Evolutionary conservation across 2,797 vertebrate species (phyloP).

Genomic region (Emydoidea blandingii): DNA sequence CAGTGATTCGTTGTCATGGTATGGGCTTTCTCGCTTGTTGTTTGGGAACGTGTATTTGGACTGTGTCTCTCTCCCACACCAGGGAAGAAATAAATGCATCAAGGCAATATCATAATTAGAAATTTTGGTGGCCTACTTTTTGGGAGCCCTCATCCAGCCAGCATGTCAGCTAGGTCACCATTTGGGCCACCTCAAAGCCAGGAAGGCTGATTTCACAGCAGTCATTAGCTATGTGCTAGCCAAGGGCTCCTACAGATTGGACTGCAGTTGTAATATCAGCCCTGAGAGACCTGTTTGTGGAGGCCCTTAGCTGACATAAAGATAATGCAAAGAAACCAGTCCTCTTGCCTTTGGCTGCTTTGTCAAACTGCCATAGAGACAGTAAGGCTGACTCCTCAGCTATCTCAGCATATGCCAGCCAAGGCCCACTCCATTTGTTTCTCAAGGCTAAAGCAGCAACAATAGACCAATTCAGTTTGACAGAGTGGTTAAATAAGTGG

Average conservation of each 20-base stretch:
- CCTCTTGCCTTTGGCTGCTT: background rate
- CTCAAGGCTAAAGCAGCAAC: slow-evolving; percentile 12
- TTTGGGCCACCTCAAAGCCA: slow-evolving; percentile 41
- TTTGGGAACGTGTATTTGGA: slow-evolving; percentile 48
- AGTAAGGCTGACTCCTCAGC: background rate
- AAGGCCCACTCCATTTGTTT: background rate
- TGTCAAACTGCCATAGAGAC: background rate
- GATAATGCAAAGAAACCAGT: background rate
- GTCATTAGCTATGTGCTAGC: background rate
- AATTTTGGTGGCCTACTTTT: slow-evolving; percentile 62
- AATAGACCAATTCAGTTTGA: slow-evolving; percentile 51
- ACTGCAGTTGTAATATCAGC: slow-evolving; percentile 24
- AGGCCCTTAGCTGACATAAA: background rate
- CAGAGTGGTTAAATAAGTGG: slow-evolving; percentile 49
- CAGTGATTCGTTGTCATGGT: slow-evolving; percentile 60
- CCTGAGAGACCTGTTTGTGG: slow-evolving; percentile 3
- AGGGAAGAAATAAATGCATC: slow-evolving; percentile 29
- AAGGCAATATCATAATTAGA: slow-evolving; percentile 59
- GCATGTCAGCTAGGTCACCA: slow-evolving; percentile 24
- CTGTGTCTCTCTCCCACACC: accelerated
- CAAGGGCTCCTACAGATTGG: background rate
- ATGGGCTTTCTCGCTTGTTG: slow-evolving; percentile 40
- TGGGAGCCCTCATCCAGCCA: background rate
- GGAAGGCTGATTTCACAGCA: slow-evolving; percentile 37
- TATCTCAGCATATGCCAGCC: slow-evolving; percentile 24